Evolutionary conservation across 1,140 invertebrate genomes (phyloP).

Genomic region (Venturia canescens): DNA sequence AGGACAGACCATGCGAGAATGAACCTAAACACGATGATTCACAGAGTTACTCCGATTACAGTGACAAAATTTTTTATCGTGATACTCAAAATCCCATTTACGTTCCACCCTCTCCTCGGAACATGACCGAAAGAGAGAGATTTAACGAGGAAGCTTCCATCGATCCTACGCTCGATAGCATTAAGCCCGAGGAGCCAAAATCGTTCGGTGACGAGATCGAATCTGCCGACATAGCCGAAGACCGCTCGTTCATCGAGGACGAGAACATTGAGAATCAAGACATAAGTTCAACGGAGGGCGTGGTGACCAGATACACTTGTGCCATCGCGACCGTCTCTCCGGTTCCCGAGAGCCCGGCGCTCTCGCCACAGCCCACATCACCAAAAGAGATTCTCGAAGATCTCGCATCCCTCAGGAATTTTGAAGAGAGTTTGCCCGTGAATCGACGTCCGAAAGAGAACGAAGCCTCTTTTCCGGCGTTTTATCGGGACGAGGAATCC

Average conservation of each 20-base stretch:
- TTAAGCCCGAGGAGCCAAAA: not conserved
- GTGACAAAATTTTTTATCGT: constrained; percentile 20
- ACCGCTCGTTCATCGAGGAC: constrained; percentile 54
- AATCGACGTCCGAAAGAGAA: constrained; percentile 19
- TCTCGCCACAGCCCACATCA: constrained; percentile 37
- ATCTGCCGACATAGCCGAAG: constrained; percentile 38
- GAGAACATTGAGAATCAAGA: constrained; percentile 73
- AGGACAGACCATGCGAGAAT: not conserved
- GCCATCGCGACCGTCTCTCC: constrained; percentile 71
- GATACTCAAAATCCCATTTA: constrained; percentile 53
- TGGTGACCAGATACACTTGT: constrained; percentile 71
- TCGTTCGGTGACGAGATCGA: constrained; percentile 12
- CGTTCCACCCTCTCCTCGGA: constrained; percentile 37
- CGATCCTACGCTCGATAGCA: not conserved
- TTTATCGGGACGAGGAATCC: constrained; percentile 17
- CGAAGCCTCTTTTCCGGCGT: not conserved
- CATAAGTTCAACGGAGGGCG: constrained; percentile 67
- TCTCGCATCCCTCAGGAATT: constrained; percentile 4
- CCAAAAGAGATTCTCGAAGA: constrained; percentile 37
- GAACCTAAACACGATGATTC: not conserved
- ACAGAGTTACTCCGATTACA: not conserved
- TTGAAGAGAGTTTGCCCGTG: constrained; percentile 42
- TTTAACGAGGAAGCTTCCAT: not conserved
- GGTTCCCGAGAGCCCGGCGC: constrained; percentile 49
- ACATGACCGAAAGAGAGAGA: constrained; percentile 5